phyloP scores from a whole-genome alignment of 2,888 invertebrate genomes.

The Hypomecis punctinalis region DNA sequence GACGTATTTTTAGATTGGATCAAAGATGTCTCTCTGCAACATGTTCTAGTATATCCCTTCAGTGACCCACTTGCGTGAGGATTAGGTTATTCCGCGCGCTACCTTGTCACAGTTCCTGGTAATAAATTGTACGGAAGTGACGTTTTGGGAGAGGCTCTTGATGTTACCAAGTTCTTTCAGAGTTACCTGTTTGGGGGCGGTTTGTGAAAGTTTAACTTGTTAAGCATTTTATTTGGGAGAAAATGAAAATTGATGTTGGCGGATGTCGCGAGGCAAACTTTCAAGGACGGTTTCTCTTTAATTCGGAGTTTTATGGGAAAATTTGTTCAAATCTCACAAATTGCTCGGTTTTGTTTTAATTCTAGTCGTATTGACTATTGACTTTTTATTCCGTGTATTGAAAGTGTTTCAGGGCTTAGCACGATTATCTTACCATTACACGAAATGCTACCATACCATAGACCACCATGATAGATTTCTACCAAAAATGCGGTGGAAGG shows the following conservation, averaged over 20 bases:
- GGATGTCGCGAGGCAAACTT: slow-evolving; percentile 10
- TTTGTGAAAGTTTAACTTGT: slow-evolving; percentile 16
- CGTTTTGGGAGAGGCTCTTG: slow-evolving; percentile 30
- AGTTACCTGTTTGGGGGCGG: slow-evolving; percentile 17
- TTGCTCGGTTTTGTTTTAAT: no score
- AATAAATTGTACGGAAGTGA: slow-evolving; percentile 48
- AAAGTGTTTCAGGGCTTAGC: not conserved
- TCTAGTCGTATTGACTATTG: no score
- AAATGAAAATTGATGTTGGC: slow-evolving; percentile 18
- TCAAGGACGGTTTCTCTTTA: slow-evolving; percentile 1
- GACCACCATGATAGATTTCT: no score
- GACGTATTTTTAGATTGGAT: no score
- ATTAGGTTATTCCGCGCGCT: slow-evolving; percentile 62
- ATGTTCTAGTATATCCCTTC: slow-evolving; percentile 40
- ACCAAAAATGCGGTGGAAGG: no score
- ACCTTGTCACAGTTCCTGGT: slow-evolving; percentile 60
- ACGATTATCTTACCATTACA: no score
- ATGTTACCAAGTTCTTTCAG: slow-evolving; percentile 22
- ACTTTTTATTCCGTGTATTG: not conserved
- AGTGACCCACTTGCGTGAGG: slow-evolving; percentile 72
- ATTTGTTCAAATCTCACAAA: not conserved
- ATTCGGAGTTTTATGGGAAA: not conserved
- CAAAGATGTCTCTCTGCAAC: not conserved
- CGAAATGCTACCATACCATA: no score
- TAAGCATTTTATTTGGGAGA: slow-evolving; percentile 14